phyloP scores from a whole-genome alignment of 2,888 invertebrate species.

The Drosophila helvetica region DNA sequence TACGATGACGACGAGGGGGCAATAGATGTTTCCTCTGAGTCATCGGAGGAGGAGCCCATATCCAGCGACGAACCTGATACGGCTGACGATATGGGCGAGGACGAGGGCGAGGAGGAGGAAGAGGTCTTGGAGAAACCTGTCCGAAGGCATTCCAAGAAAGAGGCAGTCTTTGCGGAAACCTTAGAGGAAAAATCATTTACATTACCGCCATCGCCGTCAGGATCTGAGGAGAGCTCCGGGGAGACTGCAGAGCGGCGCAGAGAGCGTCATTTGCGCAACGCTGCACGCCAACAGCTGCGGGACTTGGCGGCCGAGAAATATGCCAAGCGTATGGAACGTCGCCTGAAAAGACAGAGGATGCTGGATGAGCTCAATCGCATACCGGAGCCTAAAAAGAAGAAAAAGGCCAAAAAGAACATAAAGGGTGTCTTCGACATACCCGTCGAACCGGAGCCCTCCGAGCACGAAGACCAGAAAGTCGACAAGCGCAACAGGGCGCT shows the following conservation, averaged over 20 bases:
- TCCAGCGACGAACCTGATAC: conserved; percentile 61
- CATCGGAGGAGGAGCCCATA: conserved; percentile 37
- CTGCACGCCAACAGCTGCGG: conserved; percentile 48
- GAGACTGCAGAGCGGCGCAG: conserved; percentile 1
- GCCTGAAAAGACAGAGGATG: conserved; percentile 12
- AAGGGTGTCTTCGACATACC: conserved; percentile 53
- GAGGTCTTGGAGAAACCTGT: conserved; percentile 10
- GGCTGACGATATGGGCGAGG: conserved; percentile 23
- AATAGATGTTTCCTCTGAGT: conserved; percentile 52
- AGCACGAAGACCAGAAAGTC: conserved; percentile 44
- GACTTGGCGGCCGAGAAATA: conserved; percentile 24
- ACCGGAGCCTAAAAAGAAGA: conserved; percentile 3
- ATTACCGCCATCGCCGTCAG: fast-evolving
- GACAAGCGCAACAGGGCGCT: conserved; percentile 67
- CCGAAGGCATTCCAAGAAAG: conserved; percentile 2
- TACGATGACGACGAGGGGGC: conserved; percentile 54
- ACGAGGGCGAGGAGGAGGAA: conserved; percentile 22
- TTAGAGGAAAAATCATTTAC: too few species aligned
- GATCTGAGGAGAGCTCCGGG: neutral
- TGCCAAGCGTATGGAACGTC: conserved; percentile 36
- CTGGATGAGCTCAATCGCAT: neutral
- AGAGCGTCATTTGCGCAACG: conserved; percentile 48
- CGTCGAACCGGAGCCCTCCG: conserved; percentile 58
- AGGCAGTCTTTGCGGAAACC: too few species aligned
- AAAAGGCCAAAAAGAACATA: conserved; percentile 19